Conservation (phyloP, 1,140 invertebrate genomes). For the Caenorhabditis elegans region DNA sequence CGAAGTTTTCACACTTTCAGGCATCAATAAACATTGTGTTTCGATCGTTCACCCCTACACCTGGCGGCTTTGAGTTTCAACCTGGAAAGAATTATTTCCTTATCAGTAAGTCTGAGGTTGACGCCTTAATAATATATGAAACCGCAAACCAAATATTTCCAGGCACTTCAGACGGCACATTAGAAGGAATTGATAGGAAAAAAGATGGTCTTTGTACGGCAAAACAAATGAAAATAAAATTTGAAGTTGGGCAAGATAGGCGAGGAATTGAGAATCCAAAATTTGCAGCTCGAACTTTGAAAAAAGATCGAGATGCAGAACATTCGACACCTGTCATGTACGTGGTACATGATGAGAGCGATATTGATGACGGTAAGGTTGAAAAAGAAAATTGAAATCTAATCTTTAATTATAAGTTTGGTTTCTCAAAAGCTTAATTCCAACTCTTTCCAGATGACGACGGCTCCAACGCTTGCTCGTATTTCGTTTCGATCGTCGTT, state of each 20-base stretch:
- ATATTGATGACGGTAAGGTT: slow-evolving; percentile 10
- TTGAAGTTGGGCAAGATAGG: slow-evolving; percentile 32
- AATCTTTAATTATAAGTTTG: no score
- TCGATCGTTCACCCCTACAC: slow-evolving; percentile 38
- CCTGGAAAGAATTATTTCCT: slow-evolving; percentile 35
- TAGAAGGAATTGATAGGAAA: slow-evolving; percentile 38
- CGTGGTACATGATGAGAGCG: not conserved
- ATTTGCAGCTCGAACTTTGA: slow-evolving; percentile 34
- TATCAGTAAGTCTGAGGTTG: slow-evolving; percentile 29
- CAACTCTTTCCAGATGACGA: not conserved
- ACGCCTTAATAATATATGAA: not conserved
- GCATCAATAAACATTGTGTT: slow-evolving; percentile 37
- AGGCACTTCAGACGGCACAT: slow-evolving; percentile 41
- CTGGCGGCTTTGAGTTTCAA: slow-evolving; percentile 44
- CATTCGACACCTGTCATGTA: slow-evolving; percentile 10
- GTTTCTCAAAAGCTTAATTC: not conserved
- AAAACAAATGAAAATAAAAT: slow-evolving; percentile 46
- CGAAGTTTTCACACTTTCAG: no score
- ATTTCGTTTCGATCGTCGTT: not conserved
- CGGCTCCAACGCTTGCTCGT: not conserved
- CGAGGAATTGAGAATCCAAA: slow-evolving; percentile 28
- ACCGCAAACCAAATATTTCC: not conserved
- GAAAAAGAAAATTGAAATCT: no score
- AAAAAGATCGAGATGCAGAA: slow-evolving; percentile 23
- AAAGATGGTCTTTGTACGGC: slow-evolving; percentile 36